Evolutionary conservation across 1,140 invertebrate species (phyloP).

Genomic region (Apis laboriosa): DNA sequence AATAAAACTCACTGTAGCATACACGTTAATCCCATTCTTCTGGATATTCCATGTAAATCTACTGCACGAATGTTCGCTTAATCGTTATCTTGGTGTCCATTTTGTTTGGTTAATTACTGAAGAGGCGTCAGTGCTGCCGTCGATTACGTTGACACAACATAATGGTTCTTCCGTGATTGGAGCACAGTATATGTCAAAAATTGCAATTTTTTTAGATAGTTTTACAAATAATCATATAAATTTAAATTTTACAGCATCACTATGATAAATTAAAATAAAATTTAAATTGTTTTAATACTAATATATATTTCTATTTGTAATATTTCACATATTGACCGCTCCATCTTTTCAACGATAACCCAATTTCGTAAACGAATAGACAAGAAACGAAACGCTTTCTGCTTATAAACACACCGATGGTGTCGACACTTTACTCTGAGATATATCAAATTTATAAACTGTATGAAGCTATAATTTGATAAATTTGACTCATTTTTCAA

Average conservation of each 20-base stretch:
- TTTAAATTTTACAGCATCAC: slow-evolving; percentile 6
- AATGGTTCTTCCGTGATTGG: slow-evolving; percentile 63
- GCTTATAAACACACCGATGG: slow-evolving; percentile 28
- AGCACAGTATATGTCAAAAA: slow-evolving; percentile 37
- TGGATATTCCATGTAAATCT: slow-evolving; percentile 71
- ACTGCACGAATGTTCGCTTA: slow-evolving; percentile 72
- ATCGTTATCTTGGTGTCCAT: slow-evolving; percentile 81
- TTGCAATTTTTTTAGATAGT: slow-evolving; percentile 12
- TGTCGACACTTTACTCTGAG: slow-evolving; percentile 40
- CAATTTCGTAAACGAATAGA: slow-evolving; percentile 48
- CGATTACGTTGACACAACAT: slow-evolving; percentile 80
- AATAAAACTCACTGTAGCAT: slow-evolving; percentile 70
- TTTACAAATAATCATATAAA: background rate
- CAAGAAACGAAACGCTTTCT: slow-evolving; percentile 40
- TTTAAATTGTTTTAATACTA: slow-evolving; percentile 1
- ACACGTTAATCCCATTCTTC: slow-evolving; percentile 64
- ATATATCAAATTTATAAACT: background rate
- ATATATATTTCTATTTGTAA: slow-evolving; percentile 35
- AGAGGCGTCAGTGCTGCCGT: slow-evolving; percentile 79
- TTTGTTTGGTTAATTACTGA: slow-evolving; percentile 81
- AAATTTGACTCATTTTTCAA: background rate
- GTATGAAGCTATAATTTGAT: background rate
- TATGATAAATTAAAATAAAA: background rate
- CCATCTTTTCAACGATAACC: slow-evolving; percentile 44
- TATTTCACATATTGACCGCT: slow-evolving; percentile 50